Base-by-base conservation (phyloP, 2,888 invertebrate species). In the Muscina levida region DNA sequence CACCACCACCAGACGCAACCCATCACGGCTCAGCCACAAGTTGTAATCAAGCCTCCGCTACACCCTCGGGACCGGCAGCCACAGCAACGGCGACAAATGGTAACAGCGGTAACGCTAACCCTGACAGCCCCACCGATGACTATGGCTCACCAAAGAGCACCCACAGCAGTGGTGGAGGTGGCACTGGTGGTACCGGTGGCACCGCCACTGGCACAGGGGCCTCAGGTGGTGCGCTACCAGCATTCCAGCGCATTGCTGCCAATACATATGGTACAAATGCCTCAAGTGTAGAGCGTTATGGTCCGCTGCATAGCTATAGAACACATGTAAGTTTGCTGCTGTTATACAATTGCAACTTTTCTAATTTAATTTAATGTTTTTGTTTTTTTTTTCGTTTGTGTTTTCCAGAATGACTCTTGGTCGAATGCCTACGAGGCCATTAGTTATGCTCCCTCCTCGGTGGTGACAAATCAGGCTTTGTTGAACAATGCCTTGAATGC, bases 81-180 rank as follows among this genome's bases (percentile, higher is more conserved):
- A 82, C 82, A 39, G 71, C 84, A 48, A 79, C 83, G 22, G 73
- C 85, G 26, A 78, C 82, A 8, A 82, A 75, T 48, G 83, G 81
- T 31, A 83, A 82, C 2, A 68, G 77, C 39, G 77, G 74, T 22
- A 83, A 82, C 51, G 85, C 83, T 8, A 48, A 66, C 13, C 67
- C 67, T 70, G 82, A 80, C 59, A 74, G 81, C 48, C 80, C 82
- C 57, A 79, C 83, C 15, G 90, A 90, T 75, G 89, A 89, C 70
- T 90, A 90, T 75, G 88, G 86, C 19, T 88, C 90, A 15, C 85
- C 89, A 1, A 89, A 88, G 77, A 87, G 88, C 71, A 85, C 86
- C 31, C 86, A 86, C 73, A 88, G 87, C 42, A 85, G 85, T 66
- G 83, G 84, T 51, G 88, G 87, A 48, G 85, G 85, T n/a, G 85